Evolutionary conservation across 2,888 invertebrate genomes (phyloP).

Genomic region (Pristionchus exspectatus): DNA sequence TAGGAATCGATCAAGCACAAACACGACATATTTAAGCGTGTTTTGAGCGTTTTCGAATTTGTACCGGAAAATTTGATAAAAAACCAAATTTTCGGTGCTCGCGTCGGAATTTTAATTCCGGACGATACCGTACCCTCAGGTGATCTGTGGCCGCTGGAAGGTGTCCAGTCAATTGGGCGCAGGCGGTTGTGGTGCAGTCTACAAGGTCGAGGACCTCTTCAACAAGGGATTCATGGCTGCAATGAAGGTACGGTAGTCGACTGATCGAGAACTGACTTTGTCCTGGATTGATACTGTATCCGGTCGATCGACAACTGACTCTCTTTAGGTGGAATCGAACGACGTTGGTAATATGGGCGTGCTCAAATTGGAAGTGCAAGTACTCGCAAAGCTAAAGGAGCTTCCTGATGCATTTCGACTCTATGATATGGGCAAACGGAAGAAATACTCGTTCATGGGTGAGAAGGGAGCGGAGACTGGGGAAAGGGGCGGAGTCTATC

Average conservation of each 20-base stretch:
- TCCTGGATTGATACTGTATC: neutral
- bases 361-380: constrained; percentile 48
- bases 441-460: constrained; percentile 53
- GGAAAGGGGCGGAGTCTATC: neutral
- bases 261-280: neutral
- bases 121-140: too few species aligned
- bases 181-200: constrained; percentile 54
- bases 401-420: constrained; percentile 10
- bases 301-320: neutral
- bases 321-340: constrained; percentile 34
- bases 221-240: constrained; percentile 23
- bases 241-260: constrained; percentile 29
- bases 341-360: constrained; percentile 52
- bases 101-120: too few species aligned
- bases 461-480: neutral
- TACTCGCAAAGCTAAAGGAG: constrained; percentile 34
- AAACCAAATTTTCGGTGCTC: too few species aligned
- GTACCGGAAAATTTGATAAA: too few species aligned
- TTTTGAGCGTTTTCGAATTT: too few species aligned
- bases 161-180: constrained; percentile 38
- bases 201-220: constrained; percentile 52
- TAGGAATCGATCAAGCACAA: too few species aligned
- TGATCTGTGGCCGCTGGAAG: constrained; percentile 51
- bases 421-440: constrained; percentile 49
- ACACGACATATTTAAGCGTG: too few species aligned